These are phyloP conservation scores for Peribatodes rhomboidaria DNA, from an alignment of 2,888 invertebrate species.

Conservation along the genomic window DNA sequence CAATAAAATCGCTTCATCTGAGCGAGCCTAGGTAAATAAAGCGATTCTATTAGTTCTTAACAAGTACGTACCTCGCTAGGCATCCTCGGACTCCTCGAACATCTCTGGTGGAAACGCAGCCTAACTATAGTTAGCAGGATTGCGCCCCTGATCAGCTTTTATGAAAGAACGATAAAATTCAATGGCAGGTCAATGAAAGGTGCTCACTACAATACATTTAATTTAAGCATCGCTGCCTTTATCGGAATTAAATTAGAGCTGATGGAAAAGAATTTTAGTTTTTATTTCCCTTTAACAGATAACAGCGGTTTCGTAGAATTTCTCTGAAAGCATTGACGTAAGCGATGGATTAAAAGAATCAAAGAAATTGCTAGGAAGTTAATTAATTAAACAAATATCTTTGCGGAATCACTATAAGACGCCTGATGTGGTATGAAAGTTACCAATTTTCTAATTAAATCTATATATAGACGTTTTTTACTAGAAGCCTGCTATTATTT, in stretches of 20 bases:
- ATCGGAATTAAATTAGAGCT: slow-evolving; percentile 68
- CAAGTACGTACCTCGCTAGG: too few relatives aligned
- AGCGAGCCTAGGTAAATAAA: too few relatives aligned
- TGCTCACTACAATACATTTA: slow-evolving; percentile 38
- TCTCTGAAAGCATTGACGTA: slow-evolving; percentile 19
- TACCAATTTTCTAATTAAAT: too few relatives aligned
- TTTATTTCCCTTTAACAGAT: slow-evolving; percentile 49
- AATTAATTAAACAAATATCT: not conserved
- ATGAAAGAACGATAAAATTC: slow-evolving; percentile 62
- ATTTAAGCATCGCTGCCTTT: slow-evolving; percentile 53
- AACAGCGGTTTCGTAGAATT: slow-evolving; percentile 6
- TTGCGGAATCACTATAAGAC: not conserved
- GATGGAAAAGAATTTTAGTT: slow-evolving; percentile 57
- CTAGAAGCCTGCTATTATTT: too few relatives aligned
- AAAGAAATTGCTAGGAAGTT: not conserved
- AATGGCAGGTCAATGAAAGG: slow-evolving; percentile 21
- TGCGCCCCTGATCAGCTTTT: slow-evolving; percentile 64
- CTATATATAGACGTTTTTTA: too few relatives aligned
- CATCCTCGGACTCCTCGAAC: too few relatives aligned
- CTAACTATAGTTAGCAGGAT: too few relatives aligned
- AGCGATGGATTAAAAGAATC: slow-evolving; percentile 1
- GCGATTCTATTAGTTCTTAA: too few relatives aligned
- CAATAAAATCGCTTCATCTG: too few relatives aligned
- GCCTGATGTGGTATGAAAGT: not conserved
- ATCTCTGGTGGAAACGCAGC: too few relatives aligned